phyloP scores from a whole-genome alignment of 1,140 invertebrate genomes.

The Holcopasites calliopsidis region DNA sequence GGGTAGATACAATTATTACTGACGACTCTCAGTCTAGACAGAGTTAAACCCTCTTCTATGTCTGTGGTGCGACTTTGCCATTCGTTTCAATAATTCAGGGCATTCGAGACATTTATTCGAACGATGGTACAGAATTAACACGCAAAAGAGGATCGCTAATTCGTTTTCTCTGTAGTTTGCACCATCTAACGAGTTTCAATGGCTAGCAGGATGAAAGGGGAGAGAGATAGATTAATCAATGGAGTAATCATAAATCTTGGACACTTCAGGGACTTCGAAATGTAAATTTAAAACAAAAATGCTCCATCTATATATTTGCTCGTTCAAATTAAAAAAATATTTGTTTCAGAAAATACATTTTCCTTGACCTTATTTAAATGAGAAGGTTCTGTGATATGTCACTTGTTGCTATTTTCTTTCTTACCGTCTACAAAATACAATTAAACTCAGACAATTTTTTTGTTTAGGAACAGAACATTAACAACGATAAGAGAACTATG shows the following conservation, averaged over 20 bases:
- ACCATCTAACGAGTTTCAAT: background rate
- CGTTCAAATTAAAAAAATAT: too few species aligned
- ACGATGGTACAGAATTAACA: background rate
- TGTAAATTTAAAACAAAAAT: background rate
- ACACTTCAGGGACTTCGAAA: background rate
- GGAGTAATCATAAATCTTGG: too few species aligned
- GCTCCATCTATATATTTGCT: too few species aligned
- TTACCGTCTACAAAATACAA: too few species aligned
- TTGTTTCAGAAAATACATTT: too few species aligned
- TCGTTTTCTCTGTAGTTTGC: background rate
- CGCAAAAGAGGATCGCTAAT: background rate
- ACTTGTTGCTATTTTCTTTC: too few species aligned
- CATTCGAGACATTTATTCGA: background rate
- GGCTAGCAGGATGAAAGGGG: background rate
- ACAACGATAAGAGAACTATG: constrained; percentile 69
- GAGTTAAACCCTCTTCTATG: background rate
- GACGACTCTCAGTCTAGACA: background rate
- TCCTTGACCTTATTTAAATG: too few species aligned
- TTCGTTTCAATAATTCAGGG: constrained; percentile 7
- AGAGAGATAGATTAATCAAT: background rate
- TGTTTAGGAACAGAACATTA: constrained; percentile 71
- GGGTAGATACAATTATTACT: background rate
- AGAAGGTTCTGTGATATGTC: too few species aligned
- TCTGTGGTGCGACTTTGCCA: background rate
- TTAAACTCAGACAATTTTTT: background rate